Conservation (phyloP, 2,888 invertebrate species). For the Hemicrepidius hirtus region DNA sequence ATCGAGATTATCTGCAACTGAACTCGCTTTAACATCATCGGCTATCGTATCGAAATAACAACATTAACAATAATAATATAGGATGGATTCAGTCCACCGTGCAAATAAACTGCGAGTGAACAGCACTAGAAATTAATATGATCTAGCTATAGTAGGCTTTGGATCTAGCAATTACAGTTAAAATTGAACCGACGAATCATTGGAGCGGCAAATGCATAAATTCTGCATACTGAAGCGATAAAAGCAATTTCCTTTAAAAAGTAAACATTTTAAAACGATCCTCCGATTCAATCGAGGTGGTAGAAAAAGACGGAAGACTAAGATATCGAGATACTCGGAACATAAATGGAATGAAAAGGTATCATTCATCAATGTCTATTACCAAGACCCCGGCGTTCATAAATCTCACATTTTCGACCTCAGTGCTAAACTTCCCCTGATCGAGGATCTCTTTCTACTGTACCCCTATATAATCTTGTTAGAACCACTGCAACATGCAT, state of each 20-base stretch:
- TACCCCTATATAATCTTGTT: constrained; percentile 11
- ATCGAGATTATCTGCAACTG: constrained; percentile 25
- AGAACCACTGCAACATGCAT: constrained; percentile 14
- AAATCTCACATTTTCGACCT: constrained; percentile 54
- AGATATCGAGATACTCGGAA: constrained; percentile 28
- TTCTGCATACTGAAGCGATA: constrained; percentile 9
- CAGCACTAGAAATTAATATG: constrained; percentile 12
- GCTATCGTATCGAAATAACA: background rate
- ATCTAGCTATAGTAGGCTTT: too few species aligned
- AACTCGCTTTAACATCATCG: background rate
- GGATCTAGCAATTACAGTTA: background rate
- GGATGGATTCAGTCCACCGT: background rate
- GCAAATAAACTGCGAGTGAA: background rate
- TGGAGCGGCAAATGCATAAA: constrained; percentile 1
- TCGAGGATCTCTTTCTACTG: constrained; percentile 25
- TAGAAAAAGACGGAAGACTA: constrained; percentile 35
- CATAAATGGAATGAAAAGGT: constrained; percentile 47
- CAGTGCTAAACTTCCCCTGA: constrained; percentile 20
- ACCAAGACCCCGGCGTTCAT: constrained; percentile 45
- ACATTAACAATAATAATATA: constrained; percentile 4
- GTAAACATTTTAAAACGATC: constrained; percentile 31
- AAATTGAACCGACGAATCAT: background rate
- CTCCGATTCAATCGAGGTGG: constrained; percentile 17
- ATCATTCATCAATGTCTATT: constrained; percentile 57
- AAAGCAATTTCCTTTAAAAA: constrained; percentile 40